phyloP scores from a whole-genome alignment of 1,140 invertebrate species.

The Calliopsis andreniformis region DNA sequence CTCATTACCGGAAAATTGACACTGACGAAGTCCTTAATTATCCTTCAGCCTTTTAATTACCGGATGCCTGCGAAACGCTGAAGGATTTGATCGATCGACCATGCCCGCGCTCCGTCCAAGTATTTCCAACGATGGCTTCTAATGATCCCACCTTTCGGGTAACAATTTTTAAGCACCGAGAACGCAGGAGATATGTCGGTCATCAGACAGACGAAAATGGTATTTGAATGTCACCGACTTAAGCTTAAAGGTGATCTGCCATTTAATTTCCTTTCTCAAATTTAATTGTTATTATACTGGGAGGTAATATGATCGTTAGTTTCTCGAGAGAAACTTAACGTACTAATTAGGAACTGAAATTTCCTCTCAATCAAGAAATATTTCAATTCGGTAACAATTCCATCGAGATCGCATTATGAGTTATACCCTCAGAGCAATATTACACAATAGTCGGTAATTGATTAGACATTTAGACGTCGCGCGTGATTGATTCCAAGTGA shows the following conservation, averaged over 20 bases:
- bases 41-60: slow-evolving; percentile 36
- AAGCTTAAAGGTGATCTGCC: no score
- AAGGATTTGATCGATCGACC: slow-evolving; percentile 22
- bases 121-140: not conserved
- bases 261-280: not conserved
- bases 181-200: slow-evolving; percentile 7
- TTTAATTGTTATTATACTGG: no score
- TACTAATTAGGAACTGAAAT: no score
- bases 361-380: no score
- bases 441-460: not conserved
- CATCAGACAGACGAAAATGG: no score
- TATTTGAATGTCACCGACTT: no score
- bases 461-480: slow-evolving; percentile 6
- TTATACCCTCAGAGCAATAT: not conserved
- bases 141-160: not conserved
- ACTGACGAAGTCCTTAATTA: slow-evolving; percentile 36
- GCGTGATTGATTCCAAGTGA: slow-evolving; percentile 1
- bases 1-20: slow-evolving; percentile 46
- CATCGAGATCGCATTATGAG: no score
- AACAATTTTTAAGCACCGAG: slow-evolving; percentile 26
- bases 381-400: no score
- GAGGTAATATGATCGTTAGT: no score
- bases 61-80: not conserved
- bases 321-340: no score
- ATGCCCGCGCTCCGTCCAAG: not conserved